Percentiles rank a stretch among this genome's conserved stretches.
These are phyloP conservation scores for Leucophora obtusa DNA, from an alignment of 2,888 invertebrate genomes.

Conservation along the genomic window DNA sequence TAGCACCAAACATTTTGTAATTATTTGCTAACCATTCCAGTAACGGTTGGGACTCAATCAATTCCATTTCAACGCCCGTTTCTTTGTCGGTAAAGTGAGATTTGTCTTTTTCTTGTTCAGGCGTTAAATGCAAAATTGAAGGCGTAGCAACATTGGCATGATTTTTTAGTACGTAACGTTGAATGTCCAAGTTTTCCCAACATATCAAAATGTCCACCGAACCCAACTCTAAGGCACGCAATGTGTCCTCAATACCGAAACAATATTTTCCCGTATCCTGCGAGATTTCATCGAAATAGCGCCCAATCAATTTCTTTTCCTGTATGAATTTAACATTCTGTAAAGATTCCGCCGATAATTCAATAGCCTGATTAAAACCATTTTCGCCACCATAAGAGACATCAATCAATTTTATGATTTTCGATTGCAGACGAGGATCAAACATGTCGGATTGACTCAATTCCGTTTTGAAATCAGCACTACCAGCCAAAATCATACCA, in stretches of 20 bases:
- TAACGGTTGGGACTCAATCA: constrained; percentile 97
- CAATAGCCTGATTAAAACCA: constrained; percentile 99
- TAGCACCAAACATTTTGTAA: constrained; percentile 99
- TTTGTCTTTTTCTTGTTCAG: constrained; percentile 99
- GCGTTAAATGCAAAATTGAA: constrained; percentile 95
- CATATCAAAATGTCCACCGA: constrained; percentile 99
- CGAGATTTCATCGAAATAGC: constrained; percentile 87
- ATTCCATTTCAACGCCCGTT: constrained; percentile 98
- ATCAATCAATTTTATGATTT: constrained; percentile 98
- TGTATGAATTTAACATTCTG: constrained; percentile 99
- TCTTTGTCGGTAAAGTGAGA: constrained; percentile 99
- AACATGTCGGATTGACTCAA: constrained; percentile 99
- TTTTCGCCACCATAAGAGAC: constrained; percentile 99
- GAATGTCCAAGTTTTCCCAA: constrained; percentile 99
- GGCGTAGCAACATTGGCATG: constrained; percentile 82
- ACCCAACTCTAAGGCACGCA: constrained; percentile 97
- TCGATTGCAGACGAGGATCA: constrained; percentile 98
- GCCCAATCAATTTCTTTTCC: constrained; percentile 99
- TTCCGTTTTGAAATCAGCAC: constrained; percentile 99
- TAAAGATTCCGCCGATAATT: constrained; percentile 97
- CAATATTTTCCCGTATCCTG: constrained; percentile 99
- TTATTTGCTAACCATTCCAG: constrained; percentile 99
- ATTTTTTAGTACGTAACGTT: constrained; percentile 96
- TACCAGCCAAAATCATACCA: constrained; percentile 98
- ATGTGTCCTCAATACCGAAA: constrained; percentile 98